Conservation (phyloP, 35 echinoderm and acorn worm species). For the Anneissia japonica region DNA sequence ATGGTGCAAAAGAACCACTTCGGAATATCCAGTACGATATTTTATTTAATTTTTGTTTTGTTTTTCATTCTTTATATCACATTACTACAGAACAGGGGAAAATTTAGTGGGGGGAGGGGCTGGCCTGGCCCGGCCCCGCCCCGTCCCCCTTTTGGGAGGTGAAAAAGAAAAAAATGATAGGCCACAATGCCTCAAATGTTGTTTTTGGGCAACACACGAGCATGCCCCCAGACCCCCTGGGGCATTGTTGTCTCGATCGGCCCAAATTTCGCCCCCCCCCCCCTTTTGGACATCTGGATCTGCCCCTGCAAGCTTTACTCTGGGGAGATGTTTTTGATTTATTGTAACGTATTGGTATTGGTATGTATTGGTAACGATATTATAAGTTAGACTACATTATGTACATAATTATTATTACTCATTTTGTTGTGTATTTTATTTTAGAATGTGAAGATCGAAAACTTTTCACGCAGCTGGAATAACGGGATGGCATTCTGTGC, state of each 20-base stretch:
- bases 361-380: neutral
- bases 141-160: no score
- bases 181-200: no score
- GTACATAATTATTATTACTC: neutral
- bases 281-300: neutral
- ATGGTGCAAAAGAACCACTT: constrained; percentile 63
- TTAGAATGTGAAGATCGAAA: constrained; percentile 64
- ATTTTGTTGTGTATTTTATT: constrained; percentile 2
- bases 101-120: no score
- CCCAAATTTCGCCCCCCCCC: neutral
- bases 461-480: constrained; percentile 75
- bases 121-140: no score
- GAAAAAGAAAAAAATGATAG: no score
- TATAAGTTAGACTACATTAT: neutral
- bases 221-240: no score
- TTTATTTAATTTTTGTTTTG: neutral
- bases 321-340: neutral
- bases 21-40: constrained; percentile 58
- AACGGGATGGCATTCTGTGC: constrained; percentile 96
- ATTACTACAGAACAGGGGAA: no score
- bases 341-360: neutral
- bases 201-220: no score
- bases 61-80: no score
- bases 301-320: neutral
- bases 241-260: neutral